Evolutionary conservation across 1,140 invertebrate species (phyloP).

Genomic region (Drosophila subobscura): DNA sequence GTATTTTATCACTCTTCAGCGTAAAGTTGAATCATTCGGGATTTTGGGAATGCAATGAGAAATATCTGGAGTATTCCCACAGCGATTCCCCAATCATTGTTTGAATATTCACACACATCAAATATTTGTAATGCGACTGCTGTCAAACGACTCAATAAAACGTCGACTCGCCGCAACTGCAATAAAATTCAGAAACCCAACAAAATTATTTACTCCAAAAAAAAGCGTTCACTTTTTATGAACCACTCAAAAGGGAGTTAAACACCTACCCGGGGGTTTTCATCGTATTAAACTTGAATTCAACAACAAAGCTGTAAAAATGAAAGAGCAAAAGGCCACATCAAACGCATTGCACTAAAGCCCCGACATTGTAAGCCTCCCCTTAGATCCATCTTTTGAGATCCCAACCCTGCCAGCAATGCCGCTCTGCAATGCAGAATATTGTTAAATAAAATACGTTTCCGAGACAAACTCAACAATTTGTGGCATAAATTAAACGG

Average conservation of each 20-base stretch:
- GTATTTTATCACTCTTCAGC: slow-evolving; percentile 21
- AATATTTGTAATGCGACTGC: slow-evolving; percentile 15
- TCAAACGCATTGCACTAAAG: slow-evolving; percentile 43
- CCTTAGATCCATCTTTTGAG: neutral
- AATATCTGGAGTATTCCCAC: too few species aligned
- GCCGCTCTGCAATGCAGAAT: slow-evolving; percentile 27
- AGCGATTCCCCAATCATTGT: slow-evolving; percentile 20
- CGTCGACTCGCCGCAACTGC: neutral
- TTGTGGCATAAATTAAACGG: slow-evolving; percentile 63
- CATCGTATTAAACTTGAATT: slow-evolving; percentile 56
- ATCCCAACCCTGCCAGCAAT: neutral
- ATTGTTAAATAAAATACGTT: slow-evolving; percentile 46
- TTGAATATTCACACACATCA: slow-evolving; percentile 31
- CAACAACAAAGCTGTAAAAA: slow-evolving; percentile 60
- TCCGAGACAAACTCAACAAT: slow-evolving; percentile 38
- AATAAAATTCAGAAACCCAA: slow-evolving; percentile 45
- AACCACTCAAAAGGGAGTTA: slow-evolving; percentile 26
- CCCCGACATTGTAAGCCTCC: slow-evolving; percentile 27
- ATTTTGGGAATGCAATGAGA: too few species aligned
- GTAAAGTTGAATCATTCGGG: slow-evolving; percentile 26
- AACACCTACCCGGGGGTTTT: slow-evolving; percentile 16
- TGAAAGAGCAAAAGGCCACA: slow-evolving; percentile 36
- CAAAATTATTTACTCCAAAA: slow-evolving; percentile 43
- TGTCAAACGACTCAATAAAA: slow-evolving; percentile 46
- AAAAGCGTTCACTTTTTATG: slow-evolving; percentile 33